Evolutionary conservation across 2,888 invertebrate genomes (phyloP).

Genomic region (Eupeodes luniger): DNA sequence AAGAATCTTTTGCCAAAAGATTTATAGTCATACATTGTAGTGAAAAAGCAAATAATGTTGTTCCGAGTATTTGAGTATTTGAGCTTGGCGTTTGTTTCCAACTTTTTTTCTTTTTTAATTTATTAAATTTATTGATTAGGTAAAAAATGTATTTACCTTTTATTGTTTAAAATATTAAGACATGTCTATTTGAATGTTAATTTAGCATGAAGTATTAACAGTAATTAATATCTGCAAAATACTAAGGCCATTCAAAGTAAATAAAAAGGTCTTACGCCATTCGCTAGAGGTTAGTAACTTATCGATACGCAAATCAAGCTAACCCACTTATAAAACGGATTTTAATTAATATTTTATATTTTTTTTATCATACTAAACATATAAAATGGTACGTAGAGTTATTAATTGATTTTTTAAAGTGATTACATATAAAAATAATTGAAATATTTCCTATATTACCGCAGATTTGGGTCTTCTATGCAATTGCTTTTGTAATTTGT

Average conservation of each 20-base stretch:
- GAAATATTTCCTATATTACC: background rate
- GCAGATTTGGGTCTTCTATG: slow-evolving; percentile 15
- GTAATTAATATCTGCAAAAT: slow-evolving; percentile 40
- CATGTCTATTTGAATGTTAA: slow-evolving; percentile 20
- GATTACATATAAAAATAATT: background rate
- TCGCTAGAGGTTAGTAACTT: slow-evolving; percentile 54
- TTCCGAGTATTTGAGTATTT: background rate
- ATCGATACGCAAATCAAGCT: slow-evolving; percentile 50
- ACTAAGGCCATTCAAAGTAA: slow-evolving; percentile 51
- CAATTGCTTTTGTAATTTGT: slow-evolving; percentile 20
- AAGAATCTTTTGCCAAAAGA: background rate
- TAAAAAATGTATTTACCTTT: background rate
- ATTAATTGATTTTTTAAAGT: background rate
- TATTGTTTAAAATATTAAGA: slow-evolving; percentile 10
- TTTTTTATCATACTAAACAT: background rate
- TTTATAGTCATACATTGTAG: background rate
- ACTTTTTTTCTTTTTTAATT: background rate
- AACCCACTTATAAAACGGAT: background rate
- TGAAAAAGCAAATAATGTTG: background rate
- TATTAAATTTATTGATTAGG: slow-evolving; percentile 6
- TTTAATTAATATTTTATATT: background rate
- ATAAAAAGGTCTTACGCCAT: slow-evolving; percentile 71
- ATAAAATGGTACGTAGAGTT: slow-evolving; percentile 33
- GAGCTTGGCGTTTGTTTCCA: background rate
- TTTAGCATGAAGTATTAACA: background rate